Evolutionary conservation across 2,888 invertebrate genomes (phyloP).

Genomic region (Melitaea athalia): DNA sequence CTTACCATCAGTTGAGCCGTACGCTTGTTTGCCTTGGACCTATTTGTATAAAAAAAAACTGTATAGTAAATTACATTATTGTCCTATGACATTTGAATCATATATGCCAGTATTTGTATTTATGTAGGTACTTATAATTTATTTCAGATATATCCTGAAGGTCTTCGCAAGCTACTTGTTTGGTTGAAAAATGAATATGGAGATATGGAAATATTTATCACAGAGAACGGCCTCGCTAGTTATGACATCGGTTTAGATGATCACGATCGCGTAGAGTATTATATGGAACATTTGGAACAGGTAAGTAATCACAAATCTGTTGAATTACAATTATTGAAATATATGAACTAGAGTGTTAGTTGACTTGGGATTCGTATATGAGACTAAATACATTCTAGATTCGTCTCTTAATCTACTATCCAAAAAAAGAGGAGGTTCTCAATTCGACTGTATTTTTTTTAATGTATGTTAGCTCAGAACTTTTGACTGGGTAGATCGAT

Average conservation of each 20-base stretch:
- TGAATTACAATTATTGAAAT: neutral
- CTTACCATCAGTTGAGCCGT: no score
- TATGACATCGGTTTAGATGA: constrained; percentile 51
- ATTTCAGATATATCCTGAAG: constrained; percentile 67
- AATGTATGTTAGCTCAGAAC: no score
- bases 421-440: no score
- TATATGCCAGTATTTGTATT: neutral
- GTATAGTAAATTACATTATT: no score
- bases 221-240: constrained; percentile 70
- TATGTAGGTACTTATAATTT: neutral
- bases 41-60: no score
- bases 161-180: constrained; percentile 62
- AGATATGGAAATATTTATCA: constrained; percentile 61
- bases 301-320: constrained; percentile 36
- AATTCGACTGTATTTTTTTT: no score
- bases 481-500: no score
- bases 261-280: constrained; percentile 46
- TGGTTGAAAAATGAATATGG: constrained; percentile 70
- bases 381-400: no score
- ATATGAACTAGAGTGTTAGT: neutral
- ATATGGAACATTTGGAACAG: constrained; percentile 51
- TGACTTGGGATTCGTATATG: neutral
- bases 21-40: no score
- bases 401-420: no score
- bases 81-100: no score